Base-by-base conservation (phyloP, 2,888 invertebrate species). In the Pseudococcus longispinus region DNA sequence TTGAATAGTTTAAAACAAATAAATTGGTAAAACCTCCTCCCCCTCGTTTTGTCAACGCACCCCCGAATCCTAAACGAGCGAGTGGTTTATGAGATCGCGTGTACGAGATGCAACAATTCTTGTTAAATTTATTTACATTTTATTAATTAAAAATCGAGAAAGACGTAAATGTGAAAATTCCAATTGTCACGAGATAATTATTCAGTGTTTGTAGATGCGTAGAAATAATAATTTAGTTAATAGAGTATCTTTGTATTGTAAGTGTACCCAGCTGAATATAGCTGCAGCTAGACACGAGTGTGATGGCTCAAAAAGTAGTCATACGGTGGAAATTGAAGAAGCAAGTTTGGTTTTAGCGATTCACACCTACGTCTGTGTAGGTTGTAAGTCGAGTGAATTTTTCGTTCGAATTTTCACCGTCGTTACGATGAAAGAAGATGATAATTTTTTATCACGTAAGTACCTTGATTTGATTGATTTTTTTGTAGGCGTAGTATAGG, bases 321-420 rank as follows among this genome's bases (percentile, higher is more conserved):
- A 70, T 70, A 18, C 70, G 29, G 70, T 70, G 70, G 70, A 70
- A 70, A 70, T 70, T 70, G 70, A 29, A 70, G 70, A 29, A 70
- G 70, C 70, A 70, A 70, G 70, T 70, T 70, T 70, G 70, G 26
- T 70, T 70, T 70, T 70, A 70, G 70, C 70, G 29, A 70, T 70
- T 29, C 29, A 70, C 70, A 15, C 70, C 70, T 60, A 60, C 60
- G 60, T 60, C 3, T 11, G 23, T 20, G n/a, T 60, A 23, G 60
- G 29, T 29, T 13, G 70, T 70, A 70, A 70, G 15, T 70, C 29
- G 70, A 70, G 70, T 70, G 29, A 70, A 70, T 29, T 70, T 70
- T 29, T 18, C 4, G 29, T 70, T 65, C 2, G 13, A 26, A 13
- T 65, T 65, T 29, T 29, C 13, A 15, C 6, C 70, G 8, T 29